Percentiles rank a stretch among this genome's conserved stretches.
Conservation (phyloP, 2,888 invertebrate species). For the Sinelater perroti region DNA sequence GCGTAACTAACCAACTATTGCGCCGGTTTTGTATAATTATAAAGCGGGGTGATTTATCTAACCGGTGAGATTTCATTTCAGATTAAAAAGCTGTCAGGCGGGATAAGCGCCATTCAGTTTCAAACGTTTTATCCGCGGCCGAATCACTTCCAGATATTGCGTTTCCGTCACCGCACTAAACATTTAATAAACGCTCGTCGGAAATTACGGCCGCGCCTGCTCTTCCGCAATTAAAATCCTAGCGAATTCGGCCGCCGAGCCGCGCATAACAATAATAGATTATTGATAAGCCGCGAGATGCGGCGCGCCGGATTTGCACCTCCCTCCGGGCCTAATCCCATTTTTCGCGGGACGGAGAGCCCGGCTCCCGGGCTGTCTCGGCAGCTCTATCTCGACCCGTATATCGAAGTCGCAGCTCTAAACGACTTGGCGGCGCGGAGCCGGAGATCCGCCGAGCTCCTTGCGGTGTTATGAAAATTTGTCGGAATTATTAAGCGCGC, state of each 20-base stretch:
- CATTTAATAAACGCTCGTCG: slow-evolving; percentile 11
- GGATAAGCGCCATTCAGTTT: slow-evolving; percentile 13
- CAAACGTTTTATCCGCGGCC: slow-evolving; percentile 5
- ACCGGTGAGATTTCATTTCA: slow-evolving; percentile 26
- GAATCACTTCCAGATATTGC: slow-evolving; percentile 22
- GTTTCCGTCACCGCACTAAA: not conserved
- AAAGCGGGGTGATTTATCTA: slow-evolving; percentile 15
- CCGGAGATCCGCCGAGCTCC: not conserved
- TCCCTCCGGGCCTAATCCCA: slow-evolving; percentile 24
- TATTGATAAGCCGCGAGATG: not conserved
- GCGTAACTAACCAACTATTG: too few relatives aligned
- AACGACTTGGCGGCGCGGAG: slow-evolving; percentile 25
- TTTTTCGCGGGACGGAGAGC: slow-evolving; percentile 27
- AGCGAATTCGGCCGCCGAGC: too few relatives aligned
- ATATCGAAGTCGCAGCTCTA: slow-evolving; percentile 24
- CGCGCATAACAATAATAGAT: too few relatives aligned
- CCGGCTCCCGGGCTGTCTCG: slow-evolving; percentile 21
- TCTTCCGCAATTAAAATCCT: too few relatives aligned
- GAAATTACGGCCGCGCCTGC: too few relatives aligned
- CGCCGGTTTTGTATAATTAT: too few relatives aligned
- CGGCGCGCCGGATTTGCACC: slow-evolving; percentile 6
- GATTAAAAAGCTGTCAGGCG: slow-evolving; percentile 15
- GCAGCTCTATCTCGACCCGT: slow-evolving; percentile 23
- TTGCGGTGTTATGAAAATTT: slow-evolving; percentile 8
- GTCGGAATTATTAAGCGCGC: slow-evolving; percentile 10